phyloP scores from a whole-genome alignment of 2,888 invertebrate genomes.

The Mayetiola destructor region DNA sequence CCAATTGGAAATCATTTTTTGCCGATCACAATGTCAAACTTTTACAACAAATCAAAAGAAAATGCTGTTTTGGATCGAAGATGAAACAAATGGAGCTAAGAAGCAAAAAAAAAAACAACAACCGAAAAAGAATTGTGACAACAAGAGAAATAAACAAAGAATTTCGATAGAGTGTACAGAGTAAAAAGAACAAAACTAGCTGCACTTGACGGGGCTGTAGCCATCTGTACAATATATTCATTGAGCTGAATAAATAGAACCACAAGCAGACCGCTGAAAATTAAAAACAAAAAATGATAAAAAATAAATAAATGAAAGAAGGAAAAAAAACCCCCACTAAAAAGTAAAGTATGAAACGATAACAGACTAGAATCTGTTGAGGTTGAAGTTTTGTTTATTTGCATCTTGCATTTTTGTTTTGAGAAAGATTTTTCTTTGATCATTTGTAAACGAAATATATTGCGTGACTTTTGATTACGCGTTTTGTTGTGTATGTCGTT shows the following conservation, averaged over 20 bases:
- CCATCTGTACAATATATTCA: too few species aligned
- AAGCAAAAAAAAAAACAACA: too few species aligned
- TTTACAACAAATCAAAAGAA: too few species aligned
- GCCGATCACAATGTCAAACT: too few species aligned
- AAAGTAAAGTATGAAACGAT: not conserved
- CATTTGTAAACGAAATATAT: conserved; percentile 1
- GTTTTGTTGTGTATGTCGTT: not conserved
- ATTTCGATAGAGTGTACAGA: too few species aligned
- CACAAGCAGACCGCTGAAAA: not conserved
- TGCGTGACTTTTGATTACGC: conserved; percentile 8
- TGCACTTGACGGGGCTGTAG: conserved; percentile 10
- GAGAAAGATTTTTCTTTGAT: conserved; percentile 1
- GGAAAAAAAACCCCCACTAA: too few species aligned
- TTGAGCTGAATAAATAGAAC: conserved; percentile 1
- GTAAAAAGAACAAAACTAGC: not conserved
- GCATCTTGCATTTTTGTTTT: not conserved
- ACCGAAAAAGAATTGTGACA: too few species aligned
- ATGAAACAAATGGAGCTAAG: too few species aligned
- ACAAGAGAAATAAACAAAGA: too few species aligned
- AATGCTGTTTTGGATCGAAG: too few species aligned
- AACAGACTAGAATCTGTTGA: not conserved
- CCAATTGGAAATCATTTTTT: too few species aligned
- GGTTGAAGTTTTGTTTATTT: not conserved
- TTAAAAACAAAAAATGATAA: not conserved
- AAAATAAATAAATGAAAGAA: too few species aligned